Evolutionary conservation across 2,797 vertebrate genomes (phyloP).

Genomic region (Leuciscus waleckii): DNA sequence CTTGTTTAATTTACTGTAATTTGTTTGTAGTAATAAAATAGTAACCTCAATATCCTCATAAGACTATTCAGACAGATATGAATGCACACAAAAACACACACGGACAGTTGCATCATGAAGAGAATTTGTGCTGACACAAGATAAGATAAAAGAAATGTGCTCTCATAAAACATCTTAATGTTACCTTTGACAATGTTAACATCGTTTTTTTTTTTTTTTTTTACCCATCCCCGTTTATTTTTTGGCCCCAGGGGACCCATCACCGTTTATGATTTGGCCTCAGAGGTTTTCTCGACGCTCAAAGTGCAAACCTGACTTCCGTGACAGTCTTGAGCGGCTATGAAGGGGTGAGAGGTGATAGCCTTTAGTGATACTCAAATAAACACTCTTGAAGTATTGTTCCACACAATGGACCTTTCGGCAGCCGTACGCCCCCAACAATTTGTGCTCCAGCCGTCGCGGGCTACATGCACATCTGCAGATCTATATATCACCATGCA

Average conservation of each 20-base stretch:
- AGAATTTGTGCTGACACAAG: conserved; percentile 35
- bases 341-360: conserved; percentile 33
- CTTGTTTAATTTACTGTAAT: neutral
- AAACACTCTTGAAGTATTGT: conserved; percentile 57
- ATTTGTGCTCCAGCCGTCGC: conserved; percentile 69
- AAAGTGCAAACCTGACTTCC: conserved; percentile 4
- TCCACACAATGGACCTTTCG: conserved; percentile 65
- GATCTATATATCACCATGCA: conserved; percentile 77
- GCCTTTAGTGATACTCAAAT: conserved; percentile 47
- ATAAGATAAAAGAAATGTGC: conserved; percentile 38
- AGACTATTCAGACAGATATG: conserved; percentile 3
- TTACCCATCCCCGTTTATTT: conserved; percentile 26
- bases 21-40: neutral
- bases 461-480: conserved; percentile 80
- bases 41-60: neutral
- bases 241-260: conserved; percentile 13
- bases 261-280: conserved; percentile 17
- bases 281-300: neutral
- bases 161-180: conserved; percentile 39
- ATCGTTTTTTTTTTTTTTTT: neutral
- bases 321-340: conserved; percentile 1
- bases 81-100: neutral
- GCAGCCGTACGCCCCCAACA: conserved; percentile 70
- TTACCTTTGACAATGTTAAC: conserved; percentile 3
- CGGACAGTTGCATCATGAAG: neutral